A percentile compares a stretch with the other conserved stretches of the same genome.
phyloP scores from a whole-genome alignment of 2,888 invertebrate species.

The Lysandra bellargus region DNA sequence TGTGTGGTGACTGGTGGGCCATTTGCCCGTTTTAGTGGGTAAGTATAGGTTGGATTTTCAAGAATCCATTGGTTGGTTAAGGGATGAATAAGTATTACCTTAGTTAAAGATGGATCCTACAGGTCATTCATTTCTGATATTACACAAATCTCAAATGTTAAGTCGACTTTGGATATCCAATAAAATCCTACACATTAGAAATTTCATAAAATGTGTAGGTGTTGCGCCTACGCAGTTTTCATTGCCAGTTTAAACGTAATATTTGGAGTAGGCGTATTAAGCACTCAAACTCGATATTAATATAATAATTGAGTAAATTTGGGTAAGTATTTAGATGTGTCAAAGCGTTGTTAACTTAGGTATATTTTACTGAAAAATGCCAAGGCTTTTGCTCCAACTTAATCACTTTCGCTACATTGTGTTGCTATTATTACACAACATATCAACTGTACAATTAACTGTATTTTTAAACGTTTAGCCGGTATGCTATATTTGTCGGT shows the following conservation, averaged over 20 bases:
- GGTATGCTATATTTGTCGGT: constrained; percentile 18
- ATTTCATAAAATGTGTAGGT: constrained; percentile 15
- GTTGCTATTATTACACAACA: too few species aligned
- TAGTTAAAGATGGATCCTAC: too few species aligned
- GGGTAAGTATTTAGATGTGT: background rate
- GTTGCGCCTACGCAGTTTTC: constrained; percentile 7
- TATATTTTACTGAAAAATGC: background rate
- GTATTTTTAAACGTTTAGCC: constrained; percentile 16
- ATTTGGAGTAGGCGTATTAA: background rate
- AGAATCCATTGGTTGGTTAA: too few species aligned
- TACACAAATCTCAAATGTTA: background rate
- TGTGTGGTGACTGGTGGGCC: too few species aligned
- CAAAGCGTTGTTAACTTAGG: background rate
- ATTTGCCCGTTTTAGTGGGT: too few species aligned
- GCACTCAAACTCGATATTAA: background rate
- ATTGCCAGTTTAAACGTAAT: background rate
- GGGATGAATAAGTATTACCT: too few species aligned
- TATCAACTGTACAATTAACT: background rate
- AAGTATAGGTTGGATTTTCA: too few species aligned
- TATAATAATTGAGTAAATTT: background rate
- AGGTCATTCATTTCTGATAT: background rate
- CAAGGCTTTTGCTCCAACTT: too few species aligned
- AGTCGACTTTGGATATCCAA: background rate
- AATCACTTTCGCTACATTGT: too few species aligned
- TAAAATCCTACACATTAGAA: constrained; percentile 4